Percentiles rank a stretch among this genome's conserved stretches.
phyloP scores from a whole-genome alignment of 2,113 vertebrate genomes.

The Sander lucioperca region DNA sequence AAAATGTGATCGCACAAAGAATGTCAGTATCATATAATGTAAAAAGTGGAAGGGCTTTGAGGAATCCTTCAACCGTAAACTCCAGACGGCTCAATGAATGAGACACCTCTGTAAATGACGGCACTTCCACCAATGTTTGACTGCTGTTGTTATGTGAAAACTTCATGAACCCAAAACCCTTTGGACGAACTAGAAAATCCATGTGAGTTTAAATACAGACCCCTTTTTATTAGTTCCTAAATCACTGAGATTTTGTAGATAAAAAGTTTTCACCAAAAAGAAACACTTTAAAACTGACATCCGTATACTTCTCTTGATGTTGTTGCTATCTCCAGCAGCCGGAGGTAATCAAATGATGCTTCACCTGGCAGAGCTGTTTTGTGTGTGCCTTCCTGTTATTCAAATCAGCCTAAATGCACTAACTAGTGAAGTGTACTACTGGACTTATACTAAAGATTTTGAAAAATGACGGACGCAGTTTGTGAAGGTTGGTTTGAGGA shows the following conservation, averaged over 20 bases:
- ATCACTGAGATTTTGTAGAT: not conserved
- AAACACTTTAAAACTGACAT: not conserved
- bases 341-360: not conserved
- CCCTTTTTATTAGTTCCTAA: conserved; percentile 2
- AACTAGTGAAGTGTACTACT: not conserved
- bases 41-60: conserved; percentile 32
- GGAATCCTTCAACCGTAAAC: conserved; percentile 29
- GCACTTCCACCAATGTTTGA: not conserved
- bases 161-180: conserved; percentile 15
- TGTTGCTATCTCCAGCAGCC: not conserved
- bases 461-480: too few relatives aligned
- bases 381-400: not conserved
- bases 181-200: not conserved
- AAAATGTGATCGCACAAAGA: conserved; percentile 22
- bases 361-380: not conserved
- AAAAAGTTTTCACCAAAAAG: conserved; percentile 2
- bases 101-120: conserved; percentile 2
- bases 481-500: not conserved
- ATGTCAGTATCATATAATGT: conserved; percentile 33
- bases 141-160: conserved; percentile 6
- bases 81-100: conserved; percentile 22
- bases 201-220: not conserved
- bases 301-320: too few relatives aligned
- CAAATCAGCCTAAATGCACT: not conserved
- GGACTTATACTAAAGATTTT: not conserved